These are phyloP conservation scores for Bibio marci DNA, from an alignment of 2,888 invertebrate genomes.

Conservation along the genomic window DNA sequence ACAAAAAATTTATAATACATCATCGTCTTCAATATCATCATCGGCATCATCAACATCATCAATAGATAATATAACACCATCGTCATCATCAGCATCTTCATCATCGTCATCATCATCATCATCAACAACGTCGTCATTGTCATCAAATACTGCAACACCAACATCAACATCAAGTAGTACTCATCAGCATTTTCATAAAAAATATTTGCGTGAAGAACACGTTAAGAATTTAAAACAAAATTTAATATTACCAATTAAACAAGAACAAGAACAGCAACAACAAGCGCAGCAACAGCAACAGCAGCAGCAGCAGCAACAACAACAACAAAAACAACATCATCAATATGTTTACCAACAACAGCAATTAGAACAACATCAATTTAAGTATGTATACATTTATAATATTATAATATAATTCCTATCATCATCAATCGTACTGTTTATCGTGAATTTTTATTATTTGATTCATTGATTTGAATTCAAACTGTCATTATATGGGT, in stretches of 20 bases:
- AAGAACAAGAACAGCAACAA: neutral
- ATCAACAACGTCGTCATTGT: neutral
- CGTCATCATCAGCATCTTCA: conserved; percentile 3
- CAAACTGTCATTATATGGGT: no score
- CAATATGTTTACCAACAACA: neutral
- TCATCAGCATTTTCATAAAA: conserved; percentile 26
- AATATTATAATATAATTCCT: no score
- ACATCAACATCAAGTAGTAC: conserved; percentile 7
- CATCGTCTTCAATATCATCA: conserved; percentile 14
- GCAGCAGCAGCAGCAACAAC: conserved; percentile 3
- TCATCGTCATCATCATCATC: neutral
- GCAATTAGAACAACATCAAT: neutral
- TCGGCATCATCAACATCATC: conserved; percentile 11
- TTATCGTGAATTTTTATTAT: no score
- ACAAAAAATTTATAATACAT: neutral
- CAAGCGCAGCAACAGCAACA: neutral
- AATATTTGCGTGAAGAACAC: conserved; percentile 27
- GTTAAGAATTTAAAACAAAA: conserved; percentile 19
- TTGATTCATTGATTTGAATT: no score
- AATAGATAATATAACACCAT: neutral
- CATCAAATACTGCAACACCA: neutral
- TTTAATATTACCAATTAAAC: neutral
- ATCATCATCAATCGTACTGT: no score
- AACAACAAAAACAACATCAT: neutral
- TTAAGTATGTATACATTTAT: neutral